phyloP scores from a whole-genome alignment of 1,140 invertebrate species.

The Megalopta genalis region DNA sequence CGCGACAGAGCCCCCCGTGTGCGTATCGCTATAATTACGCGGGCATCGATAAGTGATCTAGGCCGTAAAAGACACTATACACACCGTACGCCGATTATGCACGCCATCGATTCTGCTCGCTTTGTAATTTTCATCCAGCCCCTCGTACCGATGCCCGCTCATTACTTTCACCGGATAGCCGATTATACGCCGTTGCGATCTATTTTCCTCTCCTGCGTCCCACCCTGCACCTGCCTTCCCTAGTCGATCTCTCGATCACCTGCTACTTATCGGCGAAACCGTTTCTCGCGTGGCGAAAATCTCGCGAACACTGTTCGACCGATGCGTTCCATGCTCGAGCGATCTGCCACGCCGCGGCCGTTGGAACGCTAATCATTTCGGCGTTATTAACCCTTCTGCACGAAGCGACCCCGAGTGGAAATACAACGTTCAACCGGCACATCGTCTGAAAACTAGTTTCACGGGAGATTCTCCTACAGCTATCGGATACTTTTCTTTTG shows the following conservation, averaged over 20 bases:
- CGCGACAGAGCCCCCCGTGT: conserved; percentile 6
- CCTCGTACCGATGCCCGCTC: conserved; percentile 21
- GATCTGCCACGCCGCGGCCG: background rate
- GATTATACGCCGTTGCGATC: conserved; percentile 44
- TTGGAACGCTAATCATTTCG: conserved; percentile 5
- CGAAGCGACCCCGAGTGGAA: too few species aligned
- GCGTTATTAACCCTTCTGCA: background rate
- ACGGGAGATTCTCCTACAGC: too few species aligned
- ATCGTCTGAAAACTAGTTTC: too few species aligned
- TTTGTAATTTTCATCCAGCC: conserved; percentile 52
- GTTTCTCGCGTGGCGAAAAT: conserved; percentile 21
- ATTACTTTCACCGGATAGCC: conserved; percentile 42
- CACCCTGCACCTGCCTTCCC: background rate
- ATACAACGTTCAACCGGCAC: too few species aligned
- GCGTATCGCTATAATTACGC: conserved; percentile 61
- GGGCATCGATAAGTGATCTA: conserved; percentile 60
- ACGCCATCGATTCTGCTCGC: conserved; percentile 56
- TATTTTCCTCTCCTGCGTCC: background rate
- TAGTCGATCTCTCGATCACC: conserved; percentile 8
- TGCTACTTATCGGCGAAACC: background rate
- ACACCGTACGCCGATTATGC: conserved; percentile 49
- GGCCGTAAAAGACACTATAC: conserved; percentile 54
- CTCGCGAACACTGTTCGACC: background rate
- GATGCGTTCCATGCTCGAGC: background rate
- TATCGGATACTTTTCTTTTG: too few species aligned